Evolutionary conservation across 2,888 invertebrate species (phyloP).

Genomic region (Scrobipalpa atriplicella): DNA sequence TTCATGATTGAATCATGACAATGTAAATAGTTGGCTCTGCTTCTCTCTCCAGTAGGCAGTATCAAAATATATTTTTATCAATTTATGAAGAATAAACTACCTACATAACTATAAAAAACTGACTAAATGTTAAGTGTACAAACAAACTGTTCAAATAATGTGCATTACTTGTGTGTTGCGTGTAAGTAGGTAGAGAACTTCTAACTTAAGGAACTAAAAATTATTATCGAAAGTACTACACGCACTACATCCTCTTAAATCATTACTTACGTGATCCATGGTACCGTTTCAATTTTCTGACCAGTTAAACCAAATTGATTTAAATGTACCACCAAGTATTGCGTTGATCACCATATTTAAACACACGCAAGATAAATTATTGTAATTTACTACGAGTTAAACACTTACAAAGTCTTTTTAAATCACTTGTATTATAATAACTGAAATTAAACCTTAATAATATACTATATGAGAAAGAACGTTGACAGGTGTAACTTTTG

Average conservation of each 20-base stretch:
- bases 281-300: neutral
- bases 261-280: neutral
- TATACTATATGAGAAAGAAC: neutral
- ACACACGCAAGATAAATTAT: slow-evolving; percentile 28
- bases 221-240: too few relatives aligned
- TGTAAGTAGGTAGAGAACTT: too few relatives aligned
- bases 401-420: slow-evolving; percentile 10
- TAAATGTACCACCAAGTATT: neutral
- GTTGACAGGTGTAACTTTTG: neutral
- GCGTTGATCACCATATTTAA: slow-evolving; percentile 29
- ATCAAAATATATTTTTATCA: too few relatives aligned
- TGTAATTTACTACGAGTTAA: slow-evolving; percentile 17
- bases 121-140: too few relatives aligned
- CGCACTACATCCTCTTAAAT: neutral
- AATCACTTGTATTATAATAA: neutral
- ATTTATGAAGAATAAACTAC: too few relatives aligned
- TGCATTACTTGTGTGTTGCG: too few relatives aligned
- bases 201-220: too few relatives aligned
- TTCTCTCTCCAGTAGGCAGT: too few relatives aligned
- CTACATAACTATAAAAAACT: too few relatives aligned
- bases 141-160: too few relatives aligned
- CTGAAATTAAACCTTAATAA: neutral
- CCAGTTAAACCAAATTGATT: slow-evolving; percentile 23
- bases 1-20: too few relatives aligned
- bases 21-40: too few relatives aligned